Conservation (phyloP, 2,113 vertebrate genomes). For the Paratilapia polleni region DNA sequence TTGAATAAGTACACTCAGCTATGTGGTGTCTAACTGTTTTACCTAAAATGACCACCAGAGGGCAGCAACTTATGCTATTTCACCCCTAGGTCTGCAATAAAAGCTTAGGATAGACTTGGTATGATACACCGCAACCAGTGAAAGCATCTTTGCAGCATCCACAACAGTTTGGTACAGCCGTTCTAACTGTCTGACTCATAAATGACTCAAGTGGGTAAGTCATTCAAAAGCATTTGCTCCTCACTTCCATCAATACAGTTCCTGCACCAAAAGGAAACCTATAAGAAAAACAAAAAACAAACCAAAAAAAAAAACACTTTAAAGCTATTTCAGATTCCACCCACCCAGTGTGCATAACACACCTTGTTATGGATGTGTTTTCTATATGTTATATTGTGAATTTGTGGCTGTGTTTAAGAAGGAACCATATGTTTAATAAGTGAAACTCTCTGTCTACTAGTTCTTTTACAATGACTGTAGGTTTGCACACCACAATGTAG, state of each 20-base stretch:
- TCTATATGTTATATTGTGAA: neutral
- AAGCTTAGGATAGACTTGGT: neutral
- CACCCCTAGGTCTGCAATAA: neutral
- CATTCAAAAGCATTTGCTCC: neutral
- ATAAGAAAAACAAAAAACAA: neutral
- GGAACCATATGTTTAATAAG: neutral
- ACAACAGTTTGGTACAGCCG: neutral
- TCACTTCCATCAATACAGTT: neutral
- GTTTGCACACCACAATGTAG: neutral
- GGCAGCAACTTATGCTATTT: slow-evolving; percentile 16
- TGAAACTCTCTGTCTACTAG: neutral
- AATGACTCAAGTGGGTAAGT: neutral
- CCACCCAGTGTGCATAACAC: neutral
- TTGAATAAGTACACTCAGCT: neutral
- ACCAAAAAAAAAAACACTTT: neutral
- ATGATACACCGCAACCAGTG: neutral
- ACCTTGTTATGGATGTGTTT: neutral
- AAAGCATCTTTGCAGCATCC: neutral
- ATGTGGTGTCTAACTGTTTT: neutral
- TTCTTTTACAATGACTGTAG: neutral
- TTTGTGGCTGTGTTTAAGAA: neutral
- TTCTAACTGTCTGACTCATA: neutral
- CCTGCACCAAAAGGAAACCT: neutral
- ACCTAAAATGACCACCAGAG: slow-evolving; percentile 39
- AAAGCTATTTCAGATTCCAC: neutral